A percentile compares a stretch with the other conserved stretches of the same genome.
phyloP scores from a whole-genome alignment of 2,888 invertebrate species.

The Drosophila multiciliata region DNA sequence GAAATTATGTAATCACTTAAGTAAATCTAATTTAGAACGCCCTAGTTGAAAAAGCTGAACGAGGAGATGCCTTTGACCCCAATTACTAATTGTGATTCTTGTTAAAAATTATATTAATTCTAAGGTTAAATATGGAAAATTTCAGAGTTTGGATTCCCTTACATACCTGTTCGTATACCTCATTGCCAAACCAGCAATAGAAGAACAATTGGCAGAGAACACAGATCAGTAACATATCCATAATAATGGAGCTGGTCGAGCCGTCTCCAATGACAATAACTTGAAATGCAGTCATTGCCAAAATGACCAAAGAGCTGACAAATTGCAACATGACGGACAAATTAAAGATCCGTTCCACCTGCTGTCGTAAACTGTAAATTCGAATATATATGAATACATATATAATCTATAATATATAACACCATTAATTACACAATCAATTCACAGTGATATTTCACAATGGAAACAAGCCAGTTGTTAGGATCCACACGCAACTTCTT shows the following conservation, averaged over 20 bases:
- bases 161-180: constrained; percentile 61
- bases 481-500: constrained; percentile 19
- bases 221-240: constrained; percentile 72
- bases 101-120: too few species aligned
- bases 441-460: constrained; percentile 66
- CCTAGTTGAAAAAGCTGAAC: neutral
- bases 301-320: constrained; percentile 65
- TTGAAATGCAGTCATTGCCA: constrained; percentile 76
- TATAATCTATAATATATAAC: neutral
- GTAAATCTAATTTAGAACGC: neutral
- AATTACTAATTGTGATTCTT: too few species aligned
- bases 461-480: constrained; percentile 48
- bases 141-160: too few species aligned
- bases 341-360: constrained; percentile 66
- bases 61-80: neutral
- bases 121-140: too few species aligned
- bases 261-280: constrained; percentile 58
- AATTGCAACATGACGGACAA: constrained; percentile 73
- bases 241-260: constrained; percentile 56
- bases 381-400: neutral
- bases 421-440: constrained; percentile 56
- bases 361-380: constrained; percentile 58
- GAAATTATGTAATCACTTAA: too few species aligned
- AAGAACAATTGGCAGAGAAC: constrained; percentile 72
- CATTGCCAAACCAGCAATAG: constrained; percentile 80